phyloP scores from a whole-genome alignment of 2,797 vertebrate genomes.

The Falco rusticolus region DNA sequence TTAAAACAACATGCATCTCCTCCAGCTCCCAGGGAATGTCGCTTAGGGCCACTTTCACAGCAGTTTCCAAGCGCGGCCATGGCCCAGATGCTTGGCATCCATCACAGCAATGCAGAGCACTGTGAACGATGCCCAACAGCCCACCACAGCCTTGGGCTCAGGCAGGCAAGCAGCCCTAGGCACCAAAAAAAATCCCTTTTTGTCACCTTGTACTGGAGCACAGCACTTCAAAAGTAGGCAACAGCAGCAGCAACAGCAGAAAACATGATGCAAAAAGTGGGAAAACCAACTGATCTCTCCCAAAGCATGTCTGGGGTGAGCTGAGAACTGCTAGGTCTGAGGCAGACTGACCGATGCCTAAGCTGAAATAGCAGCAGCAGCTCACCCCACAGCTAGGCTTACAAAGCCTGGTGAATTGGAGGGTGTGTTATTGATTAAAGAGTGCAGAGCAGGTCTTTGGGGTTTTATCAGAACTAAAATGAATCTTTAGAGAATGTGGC shows the following conservation, averaged over 20 bases:
- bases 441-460: background rate
- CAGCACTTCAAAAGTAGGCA: background rate
- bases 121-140: background rate
- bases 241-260: background rate
- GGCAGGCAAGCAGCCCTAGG: background rate
- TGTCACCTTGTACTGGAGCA: background rate
- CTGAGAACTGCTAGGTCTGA: background rate
- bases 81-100: background rate
- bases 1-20: background rate
- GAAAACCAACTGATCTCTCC: background rate
- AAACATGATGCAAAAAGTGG: background rate
- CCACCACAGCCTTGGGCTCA: background rate
- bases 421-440: background rate
- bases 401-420: accelerated
- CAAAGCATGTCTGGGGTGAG: background rate
- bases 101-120: background rate
- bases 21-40: background rate
- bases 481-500: background rate
- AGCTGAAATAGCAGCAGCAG: background rate
- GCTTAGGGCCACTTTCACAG: background rate
- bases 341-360: background rate
- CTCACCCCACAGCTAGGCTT: background rate
- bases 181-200: background rate
- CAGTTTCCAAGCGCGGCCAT: background rate
- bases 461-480: background rate